Percentiles rank a stretch among this genome's conserved stretches.
Evolutionary conservation across 2,113 vertebrate species (phyloP).

Genomic region (Sakesphorus luctuosus): DNA sequence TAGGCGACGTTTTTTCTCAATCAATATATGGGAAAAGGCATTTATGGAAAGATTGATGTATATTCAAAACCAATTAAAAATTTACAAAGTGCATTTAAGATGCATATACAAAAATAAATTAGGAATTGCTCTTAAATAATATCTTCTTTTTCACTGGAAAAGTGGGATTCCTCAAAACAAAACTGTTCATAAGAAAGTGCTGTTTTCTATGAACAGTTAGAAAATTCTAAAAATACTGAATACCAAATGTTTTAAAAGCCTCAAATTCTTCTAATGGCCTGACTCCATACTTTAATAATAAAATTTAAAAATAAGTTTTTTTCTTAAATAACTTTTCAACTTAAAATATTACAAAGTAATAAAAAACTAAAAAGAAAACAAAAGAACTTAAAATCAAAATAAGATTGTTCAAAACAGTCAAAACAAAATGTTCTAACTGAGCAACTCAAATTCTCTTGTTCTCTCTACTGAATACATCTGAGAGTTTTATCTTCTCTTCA

Average conservation of each 20-base stretch:
- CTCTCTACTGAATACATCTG: background rate
- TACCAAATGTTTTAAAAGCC: background rate
- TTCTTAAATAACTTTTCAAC: background rate
- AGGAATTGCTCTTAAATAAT: background rate
- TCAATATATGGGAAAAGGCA: background rate
- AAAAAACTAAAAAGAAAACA: background rate
- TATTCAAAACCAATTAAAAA: background rate
- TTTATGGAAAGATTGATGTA: background rate
- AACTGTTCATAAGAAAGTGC: background rate
- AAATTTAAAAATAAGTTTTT: fast-evolving
- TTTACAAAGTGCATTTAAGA: background rate
- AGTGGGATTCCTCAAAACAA: background rate
- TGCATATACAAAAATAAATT: background rate
- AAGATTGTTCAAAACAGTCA: background rate
- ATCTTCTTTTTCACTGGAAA: background rate
- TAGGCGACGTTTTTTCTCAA: background rate
- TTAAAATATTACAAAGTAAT: background rate
- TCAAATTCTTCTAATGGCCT: background rate
- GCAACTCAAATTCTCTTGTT: background rate
- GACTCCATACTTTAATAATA: background rate
- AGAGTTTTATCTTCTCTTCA: background rate
- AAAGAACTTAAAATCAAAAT: background rate
- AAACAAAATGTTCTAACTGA: background rate
- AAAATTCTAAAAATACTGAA: background rate
- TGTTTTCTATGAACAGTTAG: background rate